A percentile compares a stretch with the other conserved stretches of the same genome.
phyloP scores from a whole-genome alignment of 1,140 invertebrate genomes.

The Cydia strobilella region DNA sequence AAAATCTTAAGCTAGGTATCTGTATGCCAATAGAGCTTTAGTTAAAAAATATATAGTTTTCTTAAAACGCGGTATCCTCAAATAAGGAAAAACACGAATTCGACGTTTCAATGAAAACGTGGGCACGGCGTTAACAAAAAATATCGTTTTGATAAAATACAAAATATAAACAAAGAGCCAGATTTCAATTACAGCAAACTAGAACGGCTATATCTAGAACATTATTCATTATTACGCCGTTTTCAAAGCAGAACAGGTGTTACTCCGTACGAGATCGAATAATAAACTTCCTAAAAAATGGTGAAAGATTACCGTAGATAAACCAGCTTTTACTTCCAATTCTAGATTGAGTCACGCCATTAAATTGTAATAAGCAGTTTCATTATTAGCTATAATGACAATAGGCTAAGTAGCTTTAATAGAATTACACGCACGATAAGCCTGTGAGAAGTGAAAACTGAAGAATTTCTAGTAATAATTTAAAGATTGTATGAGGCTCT shows the following conservation, averaged over 20 bases:
- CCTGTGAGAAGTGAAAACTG: too few relatives aligned
- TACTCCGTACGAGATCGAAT: not conserved
- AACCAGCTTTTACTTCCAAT: not conserved
- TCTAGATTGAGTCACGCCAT: too few relatives aligned
- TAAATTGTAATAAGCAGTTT: too few relatives aligned
- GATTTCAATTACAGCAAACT: not conserved
- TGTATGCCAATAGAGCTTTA: too few relatives aligned
- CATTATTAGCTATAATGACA: too few relatives aligned
- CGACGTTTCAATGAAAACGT: constrained; percentile 7
- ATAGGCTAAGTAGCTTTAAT: too few relatives aligned
- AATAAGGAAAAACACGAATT: not conserved
- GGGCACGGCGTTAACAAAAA: not conserved
- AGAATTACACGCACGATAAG: too few relatives aligned
- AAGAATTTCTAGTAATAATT: too few relatives aligned
- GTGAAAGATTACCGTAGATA: not conserved
- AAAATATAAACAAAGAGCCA: constrained; percentile 1
- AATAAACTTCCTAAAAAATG: not conserved
- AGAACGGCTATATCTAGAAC: not conserved
- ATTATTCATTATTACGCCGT: not conserved
- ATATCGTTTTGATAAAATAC: constrained; percentile 1
- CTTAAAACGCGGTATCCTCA: not conserved
- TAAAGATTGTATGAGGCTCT: too few relatives aligned
- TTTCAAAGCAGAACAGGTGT: not conserved
- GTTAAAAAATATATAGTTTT: too few relatives aligned
- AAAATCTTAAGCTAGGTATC: too few relatives aligned